These are phyloP conservation scores for Equus przewalskii DNA, from an alignment of 2,113 vertebrate genomes.

Conservation along the genomic window DNA sequence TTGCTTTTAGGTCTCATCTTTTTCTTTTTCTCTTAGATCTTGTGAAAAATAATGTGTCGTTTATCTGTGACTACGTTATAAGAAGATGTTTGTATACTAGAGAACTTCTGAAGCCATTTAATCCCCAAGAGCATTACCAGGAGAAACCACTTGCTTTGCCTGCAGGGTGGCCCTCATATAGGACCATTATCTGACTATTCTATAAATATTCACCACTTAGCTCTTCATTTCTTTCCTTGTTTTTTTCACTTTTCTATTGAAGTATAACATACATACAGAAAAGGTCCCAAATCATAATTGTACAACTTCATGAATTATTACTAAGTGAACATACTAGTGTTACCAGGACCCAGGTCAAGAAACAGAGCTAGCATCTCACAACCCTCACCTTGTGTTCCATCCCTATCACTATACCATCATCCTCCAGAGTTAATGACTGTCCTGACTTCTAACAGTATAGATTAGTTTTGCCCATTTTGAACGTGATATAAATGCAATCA, in stretches of 20 bases:
- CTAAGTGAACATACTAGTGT: slow-evolving; percentile 29
- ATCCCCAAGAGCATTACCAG: slow-evolving; percentile 58
- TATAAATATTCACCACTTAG: slow-evolving; percentile 19
- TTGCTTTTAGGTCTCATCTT: slow-evolving; percentile 52
- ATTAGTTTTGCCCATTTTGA: slow-evolving; percentile 62
- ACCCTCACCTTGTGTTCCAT: background rate
- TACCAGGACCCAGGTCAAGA: slow-evolving; percentile 45
- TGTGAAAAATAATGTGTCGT: slow-evolving; percentile 60
- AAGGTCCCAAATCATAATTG: slow-evolving; percentile 8
- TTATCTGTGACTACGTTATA: slow-evolving; percentile 57
- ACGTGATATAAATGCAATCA: slow-evolving; percentile 56
- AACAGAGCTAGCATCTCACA: slow-evolving; percentile 13
- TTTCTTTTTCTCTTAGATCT: slow-evolving; percentile 51
- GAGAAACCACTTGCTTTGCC: background rate
- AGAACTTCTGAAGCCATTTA: slow-evolving; percentile 63
- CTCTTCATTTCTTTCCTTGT: slow-evolving; percentile 30
- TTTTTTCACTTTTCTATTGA: background rate
- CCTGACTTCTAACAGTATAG: slow-evolving; percentile 26
- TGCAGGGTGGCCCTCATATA: background rate
- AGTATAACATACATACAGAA: slow-evolving; percentile 21
- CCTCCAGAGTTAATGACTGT: slow-evolving; percentile 34
- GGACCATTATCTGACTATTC: background rate
- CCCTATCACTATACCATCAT: background rate
- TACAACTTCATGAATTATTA: background rate
- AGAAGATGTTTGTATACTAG: slow-evolving; percentile 45